A percentile compares a stretch with the other conserved stretches of the same genome.
phyloP scores from a whole-genome alignment of 2,113 vertebrate species.

The Rhabdornis inornatus region DNA sequence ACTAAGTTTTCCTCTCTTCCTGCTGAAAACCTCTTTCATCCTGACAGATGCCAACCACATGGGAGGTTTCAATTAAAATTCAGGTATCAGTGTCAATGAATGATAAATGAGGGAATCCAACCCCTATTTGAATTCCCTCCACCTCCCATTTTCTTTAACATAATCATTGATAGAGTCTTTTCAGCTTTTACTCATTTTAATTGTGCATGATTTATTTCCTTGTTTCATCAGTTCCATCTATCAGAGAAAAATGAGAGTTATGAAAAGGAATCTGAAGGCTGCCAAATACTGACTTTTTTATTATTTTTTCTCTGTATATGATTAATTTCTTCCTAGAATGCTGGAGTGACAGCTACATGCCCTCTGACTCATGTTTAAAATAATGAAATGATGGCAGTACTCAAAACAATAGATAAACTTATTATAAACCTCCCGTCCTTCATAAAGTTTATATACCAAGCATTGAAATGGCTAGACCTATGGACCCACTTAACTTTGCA shows the following conservation, averaged over 20 bases:
- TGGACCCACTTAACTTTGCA: conserved; percentile 51
- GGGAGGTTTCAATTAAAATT: conserved; percentile 30
- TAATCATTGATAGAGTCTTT: background rate
- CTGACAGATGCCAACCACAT: background rate
- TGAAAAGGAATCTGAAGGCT: conserved; percentile 19
- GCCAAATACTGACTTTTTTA: background rate
- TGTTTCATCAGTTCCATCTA: background rate
- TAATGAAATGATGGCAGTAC: conserved; percentile 60
- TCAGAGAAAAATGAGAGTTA: conserved; percentile 42
- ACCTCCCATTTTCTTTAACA: background rate
- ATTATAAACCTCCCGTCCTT: conserved; percentile 15
- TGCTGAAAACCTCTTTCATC: background rate
- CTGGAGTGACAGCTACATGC: conserved; percentile 45
- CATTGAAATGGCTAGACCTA: conserved; percentile 14
- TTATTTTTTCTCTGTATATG: background rate
- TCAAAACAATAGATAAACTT: conserved; percentile 63
- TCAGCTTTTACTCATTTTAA: conserved; percentile 39
- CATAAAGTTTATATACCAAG: conserved; percentile 57
- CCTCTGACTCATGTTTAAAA: conserved; percentile 59
- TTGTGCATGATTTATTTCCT: conserved; percentile 32
- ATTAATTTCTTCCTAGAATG: conserved; percentile 56
- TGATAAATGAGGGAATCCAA: conserved; percentile 28
- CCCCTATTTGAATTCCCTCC: background rate
- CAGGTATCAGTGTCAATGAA: conserved; percentile 14
- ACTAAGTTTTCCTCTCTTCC: background rate